phyloP scores from a whole-genome alignment of 2,113 vertebrate species.

The Psittacula cyanocephala region DNA sequence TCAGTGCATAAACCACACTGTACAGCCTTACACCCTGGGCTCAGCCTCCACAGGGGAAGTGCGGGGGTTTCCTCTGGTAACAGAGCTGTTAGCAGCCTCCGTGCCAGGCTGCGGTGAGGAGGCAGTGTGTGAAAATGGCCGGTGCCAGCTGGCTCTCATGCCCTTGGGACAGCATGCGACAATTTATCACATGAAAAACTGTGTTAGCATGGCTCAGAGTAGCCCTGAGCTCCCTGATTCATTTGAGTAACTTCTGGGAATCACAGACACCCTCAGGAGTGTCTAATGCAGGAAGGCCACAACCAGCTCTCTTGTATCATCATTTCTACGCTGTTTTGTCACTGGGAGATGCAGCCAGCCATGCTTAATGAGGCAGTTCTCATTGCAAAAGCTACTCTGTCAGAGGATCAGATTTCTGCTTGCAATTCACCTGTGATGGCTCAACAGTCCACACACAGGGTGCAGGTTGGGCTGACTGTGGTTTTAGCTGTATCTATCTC shows the following conservation, averaged over 20 bases:
- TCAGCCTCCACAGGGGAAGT: not conserved
- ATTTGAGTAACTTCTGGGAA: not conserved
- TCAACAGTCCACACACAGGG: not conserved
- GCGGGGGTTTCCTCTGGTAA: not conserved
- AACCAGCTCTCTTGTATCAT: not conserved
- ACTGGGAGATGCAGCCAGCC: accelerated
- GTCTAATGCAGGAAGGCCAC: not conserved
- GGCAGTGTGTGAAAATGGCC: conserved; percentile 17
- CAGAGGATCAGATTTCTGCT: not conserved
- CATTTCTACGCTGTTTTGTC: not conserved
- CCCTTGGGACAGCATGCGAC: not conserved
- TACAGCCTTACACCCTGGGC: not conserved
- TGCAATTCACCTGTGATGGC: not conserved
- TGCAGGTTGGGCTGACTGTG: not conserved
- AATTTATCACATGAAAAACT: not conserved
- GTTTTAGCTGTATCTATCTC: not conserved
- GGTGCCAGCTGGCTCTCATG: not conserved
- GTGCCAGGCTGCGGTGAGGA: not conserved
- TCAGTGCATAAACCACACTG: not conserved
- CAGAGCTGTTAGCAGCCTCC: conserved; percentile 22
- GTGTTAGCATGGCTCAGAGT: not conserved
- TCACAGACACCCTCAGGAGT: not conserved
- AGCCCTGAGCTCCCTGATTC: not conserved
- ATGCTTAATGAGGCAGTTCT: not conserved
- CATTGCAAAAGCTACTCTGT: not conserved